A percentile compares a stretch with the other conserved stretches of the same genome.
Evolutionary conservation across 2,888 invertebrate genomes (phyloP).

Genomic region (Tricholauxania praeusta): DNA sequence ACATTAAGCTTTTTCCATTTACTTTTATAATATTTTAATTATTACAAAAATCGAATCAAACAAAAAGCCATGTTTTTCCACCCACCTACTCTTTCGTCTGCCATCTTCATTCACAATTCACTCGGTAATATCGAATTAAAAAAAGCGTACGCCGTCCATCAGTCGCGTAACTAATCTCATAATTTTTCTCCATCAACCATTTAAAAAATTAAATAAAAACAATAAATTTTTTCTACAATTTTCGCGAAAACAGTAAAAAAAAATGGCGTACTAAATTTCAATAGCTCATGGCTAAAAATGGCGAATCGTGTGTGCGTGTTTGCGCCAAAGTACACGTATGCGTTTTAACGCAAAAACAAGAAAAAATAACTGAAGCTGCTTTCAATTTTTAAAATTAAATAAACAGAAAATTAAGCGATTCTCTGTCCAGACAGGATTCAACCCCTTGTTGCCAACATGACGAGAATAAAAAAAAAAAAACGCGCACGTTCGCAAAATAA

Average conservation of each 20-base stretch:
- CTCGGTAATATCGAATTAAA: too few relatives aligned
- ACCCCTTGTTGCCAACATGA: conserved; percentile 3
- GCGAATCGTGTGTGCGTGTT: background rate
- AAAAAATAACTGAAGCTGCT: background rate
- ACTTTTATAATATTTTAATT: background rate
- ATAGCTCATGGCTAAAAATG: background rate
- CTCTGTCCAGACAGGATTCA: conserved; percentile 9
- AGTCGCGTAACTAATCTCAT: conserved; percentile 10
- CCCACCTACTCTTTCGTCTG: background rate
- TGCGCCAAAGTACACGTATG: background rate
- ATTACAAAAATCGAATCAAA: conserved; percentile 11
- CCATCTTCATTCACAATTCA: background rate
- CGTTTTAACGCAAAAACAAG: background rate
- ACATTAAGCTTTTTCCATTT: too few relatives aligned
- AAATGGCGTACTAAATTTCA: conserved; percentile 29
- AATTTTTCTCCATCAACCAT: conserved; percentile 23
- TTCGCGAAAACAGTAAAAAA: conserved; percentile 3
- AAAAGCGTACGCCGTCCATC: background rate
- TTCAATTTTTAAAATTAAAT: conserved; percentile 59
- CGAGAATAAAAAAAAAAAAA: conserved; percentile 26
- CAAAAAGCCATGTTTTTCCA: background rate
- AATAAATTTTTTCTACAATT: conserved; percentile 27
- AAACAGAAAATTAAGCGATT: conserved; percentile 54
- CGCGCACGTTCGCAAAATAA: conserved; percentile 30
- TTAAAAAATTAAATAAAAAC: conserved; percentile 38